Conservation (phyloP, 2,113 vertebrate species). For the Serilophus lunatus region DNA sequence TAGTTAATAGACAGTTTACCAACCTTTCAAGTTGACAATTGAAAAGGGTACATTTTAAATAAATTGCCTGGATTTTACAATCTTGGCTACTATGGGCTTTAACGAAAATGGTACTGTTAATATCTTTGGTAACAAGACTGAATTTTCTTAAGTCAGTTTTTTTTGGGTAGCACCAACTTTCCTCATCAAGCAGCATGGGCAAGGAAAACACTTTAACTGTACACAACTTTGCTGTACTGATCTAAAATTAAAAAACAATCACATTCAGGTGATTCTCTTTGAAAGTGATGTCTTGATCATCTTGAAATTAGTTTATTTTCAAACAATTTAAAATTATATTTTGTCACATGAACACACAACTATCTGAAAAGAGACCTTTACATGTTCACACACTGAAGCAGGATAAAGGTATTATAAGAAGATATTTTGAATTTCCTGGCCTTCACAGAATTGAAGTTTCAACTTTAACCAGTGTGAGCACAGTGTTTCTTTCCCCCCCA, state of each 20-base stretch:
- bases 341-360: not conserved
- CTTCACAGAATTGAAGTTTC: slow-evolving; percentile 13
- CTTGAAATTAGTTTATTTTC: slow-evolving; percentile 5
- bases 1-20: slow-evolving; percentile 22
- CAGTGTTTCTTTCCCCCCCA: not conserved
- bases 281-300: not conserved
- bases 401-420: not conserved
- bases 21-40: not conserved
- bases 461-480: slow-evolving; percentile 25
- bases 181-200: not conserved
- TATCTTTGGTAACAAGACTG: not conserved
- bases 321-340: not conserved
- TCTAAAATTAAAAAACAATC: not conserved
- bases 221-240: not conserved
- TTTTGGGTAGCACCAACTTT: not conserved
- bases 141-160: not conserved
- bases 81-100: not conserved
- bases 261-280: not conserved
- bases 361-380: not conserved
- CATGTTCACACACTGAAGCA: not conserved
- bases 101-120: not conserved
- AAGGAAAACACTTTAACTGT: not conserved
- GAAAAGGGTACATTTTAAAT: not conserved
- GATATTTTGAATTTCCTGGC: slow-evolving; percentile 10
- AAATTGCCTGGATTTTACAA: not conserved